phyloP scores from a whole-genome alignment of 2,113 vertebrate genomes.

The Rhizomys pruinosus region DNA sequence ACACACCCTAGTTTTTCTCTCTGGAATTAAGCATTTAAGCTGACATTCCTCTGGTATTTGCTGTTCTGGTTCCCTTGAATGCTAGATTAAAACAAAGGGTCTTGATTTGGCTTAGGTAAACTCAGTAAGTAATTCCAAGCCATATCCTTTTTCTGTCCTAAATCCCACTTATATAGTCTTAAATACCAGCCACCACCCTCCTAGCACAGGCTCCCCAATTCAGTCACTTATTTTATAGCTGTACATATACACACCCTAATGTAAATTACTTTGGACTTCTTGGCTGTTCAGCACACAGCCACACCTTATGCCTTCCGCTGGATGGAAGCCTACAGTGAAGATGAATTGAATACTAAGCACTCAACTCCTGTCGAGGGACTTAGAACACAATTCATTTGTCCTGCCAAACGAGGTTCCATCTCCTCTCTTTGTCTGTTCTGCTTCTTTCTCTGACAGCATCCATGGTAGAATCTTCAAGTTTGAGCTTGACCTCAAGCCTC shows the following conservation, averaged over 20 bases:
- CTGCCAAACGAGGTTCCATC: background rate
- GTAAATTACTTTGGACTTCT: background rate
- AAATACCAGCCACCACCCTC: slow-evolving; percentile 1
- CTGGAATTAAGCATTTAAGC: slow-evolving; percentile 25
- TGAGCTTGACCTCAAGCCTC: background rate
- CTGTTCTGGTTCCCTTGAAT: background rate
- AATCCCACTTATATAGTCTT: background rate
- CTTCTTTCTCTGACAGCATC: background rate
- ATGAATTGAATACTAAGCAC: background rate
- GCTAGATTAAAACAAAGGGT: slow-evolving; percentile 33
- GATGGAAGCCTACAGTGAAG: background rate
- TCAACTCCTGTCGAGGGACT: background rate
- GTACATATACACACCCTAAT: background rate
- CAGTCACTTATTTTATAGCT: background rate
- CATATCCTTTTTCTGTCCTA: background rate
- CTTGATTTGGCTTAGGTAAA: background rate
- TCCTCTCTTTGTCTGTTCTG: background rate
- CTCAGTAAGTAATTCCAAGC: background rate
- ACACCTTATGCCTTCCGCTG: background rate
- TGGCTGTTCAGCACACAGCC: background rate
- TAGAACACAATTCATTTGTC: background rate
- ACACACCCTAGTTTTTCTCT: slow-evolving; percentile 27
- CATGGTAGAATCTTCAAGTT: background rate
- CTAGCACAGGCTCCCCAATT: background rate
- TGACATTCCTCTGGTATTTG: background rate